phyloP scores from a whole-genome alignment of 2,888 invertebrate species.

The Ditylenchus weischeri region DNA sequence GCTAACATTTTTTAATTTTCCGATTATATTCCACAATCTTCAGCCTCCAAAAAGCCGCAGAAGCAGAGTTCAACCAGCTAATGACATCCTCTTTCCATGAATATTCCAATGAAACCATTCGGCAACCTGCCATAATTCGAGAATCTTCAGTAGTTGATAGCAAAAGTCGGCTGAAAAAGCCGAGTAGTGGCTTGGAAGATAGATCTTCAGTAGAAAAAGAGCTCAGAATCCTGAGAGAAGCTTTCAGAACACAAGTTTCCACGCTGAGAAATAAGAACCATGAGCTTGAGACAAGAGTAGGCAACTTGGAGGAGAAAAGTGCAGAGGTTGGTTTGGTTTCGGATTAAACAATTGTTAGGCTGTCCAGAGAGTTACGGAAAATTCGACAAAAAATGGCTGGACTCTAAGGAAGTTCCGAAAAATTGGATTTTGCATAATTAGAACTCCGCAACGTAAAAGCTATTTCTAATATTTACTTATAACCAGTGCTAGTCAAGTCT shows the following conservation, averaged over 20 bases:
- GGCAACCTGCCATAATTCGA: too few species aligned
- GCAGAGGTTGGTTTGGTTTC: background rate
- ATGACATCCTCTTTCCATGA: background rate
- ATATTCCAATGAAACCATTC: background rate
- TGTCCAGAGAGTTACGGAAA: too few species aligned
- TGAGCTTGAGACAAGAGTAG: conserved; percentile 24
- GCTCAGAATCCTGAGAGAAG: conserved; percentile 30
- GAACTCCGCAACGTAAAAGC: too few species aligned
- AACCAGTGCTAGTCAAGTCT: too few species aligned
- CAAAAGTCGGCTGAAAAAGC: background rate
- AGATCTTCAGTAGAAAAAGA: conserved; percentile 11
- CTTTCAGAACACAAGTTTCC: conserved; percentile 32
- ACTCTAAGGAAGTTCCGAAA: too few species aligned
- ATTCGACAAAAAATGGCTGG: too few species aligned
- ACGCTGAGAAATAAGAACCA: conserved; percentile 20
- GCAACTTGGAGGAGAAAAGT: conserved; percentile 17
- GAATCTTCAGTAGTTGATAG: background rate
- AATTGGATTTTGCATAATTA: too few species aligned
- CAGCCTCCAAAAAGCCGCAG: conserved; percentile 5
- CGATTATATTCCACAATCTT: background rate
- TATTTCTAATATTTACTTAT: too few species aligned
- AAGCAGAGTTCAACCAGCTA: background rate
- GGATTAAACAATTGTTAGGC: too few species aligned
- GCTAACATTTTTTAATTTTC: too few species aligned
- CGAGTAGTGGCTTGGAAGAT: too few species aligned